Evolutionary conservation across 2,888 invertebrate species (phyloP), one percentile per base, ranked within the genome.

Genomic region (Heliconius erato): DNA sequence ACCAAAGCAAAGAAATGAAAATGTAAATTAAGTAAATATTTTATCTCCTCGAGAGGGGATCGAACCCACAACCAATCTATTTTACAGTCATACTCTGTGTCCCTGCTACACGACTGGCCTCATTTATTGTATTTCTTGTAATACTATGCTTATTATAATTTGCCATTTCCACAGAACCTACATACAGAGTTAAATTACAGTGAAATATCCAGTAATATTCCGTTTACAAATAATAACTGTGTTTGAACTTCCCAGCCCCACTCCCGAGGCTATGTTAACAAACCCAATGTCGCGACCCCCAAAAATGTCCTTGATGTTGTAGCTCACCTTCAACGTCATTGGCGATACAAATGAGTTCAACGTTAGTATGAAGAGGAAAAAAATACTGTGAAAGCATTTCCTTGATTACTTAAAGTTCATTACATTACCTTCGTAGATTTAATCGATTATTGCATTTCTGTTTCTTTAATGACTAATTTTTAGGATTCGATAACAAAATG

Each of bases 251-350:
- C 3, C 1, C 44, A 44, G 44, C 26, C 44, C 44, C 7, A 72
- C 44, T 72, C 44, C 14, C 76, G 35, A 76, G 63, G 63, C 35
- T 63, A 40, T 76, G 40, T 76, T 76, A 76, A 59, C 63, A 76
- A 76, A 76, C 16, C 35, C 40, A 40, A 40, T 68, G 78, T 68
- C 40, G 40, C 77, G 82, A 74, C 82, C 79, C 79, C 74, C 69
- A 79, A 74, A 79, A 68, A 54, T 23, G 74, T 54, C 79, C 82
- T 80, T 79, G 79, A 79, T 54, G 79, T 76, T 79, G 69, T 71
- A 77, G 54, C 26, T 77, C 82, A 77, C 76, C 79, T 80, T 79
- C 74, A 26, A 26, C 74, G 74, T 79, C 72, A 77, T 79, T 63
- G 76, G 35, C 54, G 63, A 79, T 77, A 77, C 65, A 77, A 68